These are phyloP conservation scores for Gambusia holbrooki DNA, from an alignment of 2,113 vertebrate genomes.

Conservation along the genomic window DNA sequence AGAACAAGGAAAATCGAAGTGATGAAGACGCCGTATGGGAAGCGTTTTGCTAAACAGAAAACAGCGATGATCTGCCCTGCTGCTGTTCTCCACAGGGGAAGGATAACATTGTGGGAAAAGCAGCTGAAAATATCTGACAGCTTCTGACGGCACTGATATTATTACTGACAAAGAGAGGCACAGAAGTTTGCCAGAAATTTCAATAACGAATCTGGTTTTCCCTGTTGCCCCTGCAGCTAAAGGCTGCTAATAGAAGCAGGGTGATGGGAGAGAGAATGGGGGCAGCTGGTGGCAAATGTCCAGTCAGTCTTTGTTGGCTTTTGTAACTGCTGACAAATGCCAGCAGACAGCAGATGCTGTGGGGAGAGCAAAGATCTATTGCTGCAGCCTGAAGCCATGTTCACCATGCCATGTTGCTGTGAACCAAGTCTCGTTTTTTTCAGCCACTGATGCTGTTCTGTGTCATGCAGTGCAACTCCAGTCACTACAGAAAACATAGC, in stretches of 20 bases:
- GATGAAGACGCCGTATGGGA: conserved; percentile 29
- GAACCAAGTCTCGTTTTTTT: conserved; percentile 22
- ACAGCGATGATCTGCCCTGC: conserved; percentile 15
- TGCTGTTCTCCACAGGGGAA: conserved; percentile 14
- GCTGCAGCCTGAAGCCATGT: conserved; percentile 45
- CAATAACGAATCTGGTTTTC: conserved; percentile 16
- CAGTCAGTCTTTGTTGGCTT: conserved; percentile 60
- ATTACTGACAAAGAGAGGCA: conserved; percentile 10
- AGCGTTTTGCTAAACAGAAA: conserved; percentile 20
- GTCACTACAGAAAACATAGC: not conserved
- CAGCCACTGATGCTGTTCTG: conserved; percentile 12
- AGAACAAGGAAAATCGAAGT: conserved; percentile 54
- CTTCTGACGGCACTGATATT: conserved; percentile 9
- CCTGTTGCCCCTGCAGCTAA: conserved; percentile 28
- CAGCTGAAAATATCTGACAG: conserved; percentile 11
- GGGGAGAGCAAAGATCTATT: conserved; percentile 70
- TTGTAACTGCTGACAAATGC: conserved; percentile 65
- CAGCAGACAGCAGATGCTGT: conserved; percentile 76
- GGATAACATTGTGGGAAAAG: conserved; percentile 3
- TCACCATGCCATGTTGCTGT: conserved; percentile 22
- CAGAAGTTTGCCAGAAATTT: conserved; percentile 16
- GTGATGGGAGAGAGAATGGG: conserved; percentile 13
- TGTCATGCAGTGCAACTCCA: conserved; percentile 11
- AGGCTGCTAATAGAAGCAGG: conserved; percentile 34
- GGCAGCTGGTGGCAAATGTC: conserved; percentile 60